phyloP scores from a whole-genome alignment of 2,797 vertebrate species.

The Neomorphus geoffroyi region DNA sequence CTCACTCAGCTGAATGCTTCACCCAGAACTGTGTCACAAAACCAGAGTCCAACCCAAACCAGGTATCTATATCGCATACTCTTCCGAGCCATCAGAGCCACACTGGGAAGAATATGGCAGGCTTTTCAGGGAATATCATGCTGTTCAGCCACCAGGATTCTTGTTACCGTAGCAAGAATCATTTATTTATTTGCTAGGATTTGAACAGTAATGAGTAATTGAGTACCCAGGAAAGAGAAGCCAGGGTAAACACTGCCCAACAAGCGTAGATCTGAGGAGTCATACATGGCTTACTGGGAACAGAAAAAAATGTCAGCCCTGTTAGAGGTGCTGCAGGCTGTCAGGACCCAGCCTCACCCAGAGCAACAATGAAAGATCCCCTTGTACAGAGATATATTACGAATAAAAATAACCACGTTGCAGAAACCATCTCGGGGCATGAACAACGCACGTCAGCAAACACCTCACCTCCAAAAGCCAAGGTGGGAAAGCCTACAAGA shows the following conservation, averaged over 20 bases:
- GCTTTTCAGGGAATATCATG: not conserved
- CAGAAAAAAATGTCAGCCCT: not conserved
- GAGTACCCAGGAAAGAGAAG: not conserved
- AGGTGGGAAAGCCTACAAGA: not conserved
- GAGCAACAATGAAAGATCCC: not conserved
- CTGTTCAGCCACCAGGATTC: not conserved
- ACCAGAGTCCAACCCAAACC: not conserved
- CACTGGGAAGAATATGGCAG: not conserved
- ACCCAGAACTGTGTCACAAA: not conserved
- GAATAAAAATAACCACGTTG: not conserved
- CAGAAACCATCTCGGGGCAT: not conserved
- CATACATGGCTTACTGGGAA: not conserved
- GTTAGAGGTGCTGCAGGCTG: not conserved
- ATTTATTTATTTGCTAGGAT: slow-evolving; percentile 7
- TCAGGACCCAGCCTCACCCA: not conserved
- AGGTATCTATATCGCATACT: not conserved
- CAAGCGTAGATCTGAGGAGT: not conserved
- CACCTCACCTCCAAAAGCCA: not conserved
- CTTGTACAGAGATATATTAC: not conserved
- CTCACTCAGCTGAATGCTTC: not conserved
- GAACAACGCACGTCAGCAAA: not conserved
- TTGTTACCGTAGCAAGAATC: not conserved
- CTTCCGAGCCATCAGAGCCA: not conserved
- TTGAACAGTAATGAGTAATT: not conserved
- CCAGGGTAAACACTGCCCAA: not conserved